Base-by-base conservation (phyloP, 2,888 invertebrate species). In the Leuctra nigra region DNA sequence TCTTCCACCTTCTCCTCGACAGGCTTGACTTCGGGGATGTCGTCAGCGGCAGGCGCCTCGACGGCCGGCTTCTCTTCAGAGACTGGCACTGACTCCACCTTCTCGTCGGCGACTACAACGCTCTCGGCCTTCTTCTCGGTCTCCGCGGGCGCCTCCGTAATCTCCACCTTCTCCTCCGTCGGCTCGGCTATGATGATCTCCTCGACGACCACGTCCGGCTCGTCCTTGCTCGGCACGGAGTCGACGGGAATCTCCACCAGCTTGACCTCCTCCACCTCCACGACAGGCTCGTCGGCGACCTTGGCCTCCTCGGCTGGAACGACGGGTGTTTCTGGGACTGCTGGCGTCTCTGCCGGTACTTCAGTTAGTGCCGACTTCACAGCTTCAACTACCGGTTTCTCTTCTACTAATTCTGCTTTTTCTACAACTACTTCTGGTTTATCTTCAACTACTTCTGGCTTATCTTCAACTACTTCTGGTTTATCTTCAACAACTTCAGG, bases 11-110 rank as follows among this genome's bases (percentile, higher is more conserved):
- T 33, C 50, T 54, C 46, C 16, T 33, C 36, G 25, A 23, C 38
- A 9, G 36, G 46, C 44, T 56, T 36, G 6, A 65, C 48, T 66
- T 65, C 55, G 63, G 67, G 53, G 36, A 25, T 48, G 14, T 53
- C 54, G 11, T 41, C 44, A 13, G 53, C 24, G 38, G 29, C 54
- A n/a, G 29, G 38, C 35, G 44, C 11, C 53, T 53, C 47, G n/a
- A 47, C 39, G n/a, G 29, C 24, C 18, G 54, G 39, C 41, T 36
- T 50, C 14, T 38, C 48, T 13, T 56, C 55, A n/a, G n/a, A n/a
- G n/a, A n/a, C n/a, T n/a, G n/a, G n/a, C n/a, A n/a, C n/a, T n/a
- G n/a, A n/a, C n/a, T n/a, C n/a, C 1, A 48, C 36, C 22, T 47
- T 54, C 14, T 57, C 44, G 20, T 61, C 61, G 48, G 59, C 57